Conservation (phyloP, 1,140 invertebrate species). For the Atopsyche davidsoni region DNA sequence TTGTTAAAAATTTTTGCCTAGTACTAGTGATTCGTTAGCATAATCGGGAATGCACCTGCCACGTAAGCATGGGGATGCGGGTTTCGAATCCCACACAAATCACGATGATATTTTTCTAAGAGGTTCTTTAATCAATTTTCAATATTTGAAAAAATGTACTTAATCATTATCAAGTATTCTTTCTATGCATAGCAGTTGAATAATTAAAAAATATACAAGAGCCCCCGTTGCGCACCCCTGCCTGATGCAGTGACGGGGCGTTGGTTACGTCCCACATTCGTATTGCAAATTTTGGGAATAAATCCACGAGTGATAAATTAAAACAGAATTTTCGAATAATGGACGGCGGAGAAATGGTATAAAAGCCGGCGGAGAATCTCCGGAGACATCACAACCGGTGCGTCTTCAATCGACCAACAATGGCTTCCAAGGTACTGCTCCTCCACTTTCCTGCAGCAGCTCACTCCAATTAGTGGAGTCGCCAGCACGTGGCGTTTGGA, state of each 20-base stretch:
- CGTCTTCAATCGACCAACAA: conserved; percentile 22
- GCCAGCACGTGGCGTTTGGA: too few relatives aligned
- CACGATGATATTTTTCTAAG: too few relatives aligned
- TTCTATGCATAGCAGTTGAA: not conserved
- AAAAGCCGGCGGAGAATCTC: conserved; percentile 13
- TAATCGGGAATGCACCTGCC: not conserved
- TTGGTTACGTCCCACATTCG: conserved; percentile 17
- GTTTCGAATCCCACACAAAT: too few relatives aligned
- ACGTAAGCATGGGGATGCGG: too few relatives aligned
- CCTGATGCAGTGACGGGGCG: not conserved
- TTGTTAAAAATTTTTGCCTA: too few relatives aligned
- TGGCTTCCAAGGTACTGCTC: conserved; percentile 28
- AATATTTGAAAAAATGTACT: too few relatives aligned
- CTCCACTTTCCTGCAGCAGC: too few relatives aligned
- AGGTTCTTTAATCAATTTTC: too few relatives aligned
- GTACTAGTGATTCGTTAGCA: too few relatives aligned
- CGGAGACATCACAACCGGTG: conserved; percentile 17
- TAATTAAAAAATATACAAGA: too few relatives aligned
- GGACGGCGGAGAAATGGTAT: conserved; percentile 18
- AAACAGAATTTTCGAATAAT: conserved; percentile 16
- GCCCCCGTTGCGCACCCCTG: conserved; percentile 10
- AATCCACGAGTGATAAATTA: conserved; percentile 10
- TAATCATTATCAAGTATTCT: too few relatives aligned
- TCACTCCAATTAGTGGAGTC: too few relatives aligned
- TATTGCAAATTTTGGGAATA: conserved; percentile 26